These are phyloP conservation scores for Amblyornis subalaris DNA, from an alignment of 2,113 vertebrate species.

Conservation along the genomic window DNA sequence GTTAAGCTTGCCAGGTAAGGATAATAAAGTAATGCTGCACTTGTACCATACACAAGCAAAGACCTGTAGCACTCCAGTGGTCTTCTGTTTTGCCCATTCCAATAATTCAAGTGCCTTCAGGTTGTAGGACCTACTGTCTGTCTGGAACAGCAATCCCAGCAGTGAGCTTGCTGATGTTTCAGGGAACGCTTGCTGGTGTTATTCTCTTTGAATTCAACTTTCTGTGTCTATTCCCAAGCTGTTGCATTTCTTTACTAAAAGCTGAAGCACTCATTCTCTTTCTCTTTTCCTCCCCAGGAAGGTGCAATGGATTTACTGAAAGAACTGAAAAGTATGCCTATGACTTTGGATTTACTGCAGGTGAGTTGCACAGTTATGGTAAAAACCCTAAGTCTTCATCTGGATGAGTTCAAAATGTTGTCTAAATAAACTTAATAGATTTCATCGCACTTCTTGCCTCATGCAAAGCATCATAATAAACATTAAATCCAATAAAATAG, in stretches of 20 bases:
- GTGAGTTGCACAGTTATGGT: constrained; percentile 57
- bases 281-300: constrained; percentile 72
- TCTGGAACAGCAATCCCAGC: neutral
- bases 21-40: neutral
- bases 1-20: neutral
- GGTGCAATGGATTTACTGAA: constrained; percentile 89
- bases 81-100: neutral
- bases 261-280: neutral
- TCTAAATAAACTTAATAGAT: neutral
- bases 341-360: constrained; percentile 92
- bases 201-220: neutral
- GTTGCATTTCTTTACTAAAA: neutral
- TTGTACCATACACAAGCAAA: neutral
- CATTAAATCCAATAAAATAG: neutral
- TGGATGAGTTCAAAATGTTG: neutral
- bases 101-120: neutral
- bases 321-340: constrained; percentile 87
- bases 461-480: neutral
- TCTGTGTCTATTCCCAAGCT: neutral
- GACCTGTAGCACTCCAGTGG: neutral
- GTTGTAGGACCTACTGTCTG: neutral
- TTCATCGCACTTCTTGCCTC: neutral
- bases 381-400: neutral
- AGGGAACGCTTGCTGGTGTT: neutral
- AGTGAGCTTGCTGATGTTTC: neutral